Percentiles rank a stretch among this genome's conserved stretches.
These are phyloP conservation scores for Drosophila neonasuta DNA, from an alignment of 2,888 invertebrate genomes.

Conservation along the genomic window DNA sequence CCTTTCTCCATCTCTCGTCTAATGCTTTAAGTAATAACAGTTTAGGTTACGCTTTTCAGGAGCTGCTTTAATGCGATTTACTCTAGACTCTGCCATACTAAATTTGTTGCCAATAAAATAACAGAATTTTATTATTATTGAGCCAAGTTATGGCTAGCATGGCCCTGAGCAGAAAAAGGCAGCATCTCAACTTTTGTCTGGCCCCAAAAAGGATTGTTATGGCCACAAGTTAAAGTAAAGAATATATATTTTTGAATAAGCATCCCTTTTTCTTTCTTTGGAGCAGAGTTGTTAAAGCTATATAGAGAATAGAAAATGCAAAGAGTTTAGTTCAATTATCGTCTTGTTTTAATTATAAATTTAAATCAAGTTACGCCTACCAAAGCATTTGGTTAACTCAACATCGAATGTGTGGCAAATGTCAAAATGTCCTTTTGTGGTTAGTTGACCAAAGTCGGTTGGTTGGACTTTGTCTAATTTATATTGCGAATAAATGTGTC, in stretches of 20 bases:
- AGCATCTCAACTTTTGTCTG: background rate
- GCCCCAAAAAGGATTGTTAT: background rate
- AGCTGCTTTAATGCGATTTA: conserved; percentile 18
- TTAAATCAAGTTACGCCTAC: background rate
- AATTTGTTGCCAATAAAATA: conserved; percentile 5
- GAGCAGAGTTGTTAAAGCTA: background rate
- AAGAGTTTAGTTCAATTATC: background rate
- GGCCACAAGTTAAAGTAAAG: background rate
- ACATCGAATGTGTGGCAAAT: conserved; percentile 20
- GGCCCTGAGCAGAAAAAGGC: background rate
- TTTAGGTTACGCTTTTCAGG: background rate
- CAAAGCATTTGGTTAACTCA: background rate
- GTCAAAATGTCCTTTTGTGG: conserved; percentile 37
- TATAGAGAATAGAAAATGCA: background rate
- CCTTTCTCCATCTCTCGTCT: background rate
- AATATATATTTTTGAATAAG: conserved; percentile 1
- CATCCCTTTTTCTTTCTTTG: background rate
- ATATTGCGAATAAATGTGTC: conserved; percentile 75
- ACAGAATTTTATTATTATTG: background rate
- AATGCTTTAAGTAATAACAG: conserved; percentile 13
- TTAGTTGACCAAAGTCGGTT: conserved; percentile 29
- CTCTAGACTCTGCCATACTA: background rate
- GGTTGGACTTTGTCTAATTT: conserved; percentile 55
- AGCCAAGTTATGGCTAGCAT: background rate
- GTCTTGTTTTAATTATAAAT: background rate